A percentile compares a stretch with the other conserved stretches of the same genome.
Conservation (phyloP, 2,888 invertebrate genomes). For the Patella ulyssiponensis region DNA sequence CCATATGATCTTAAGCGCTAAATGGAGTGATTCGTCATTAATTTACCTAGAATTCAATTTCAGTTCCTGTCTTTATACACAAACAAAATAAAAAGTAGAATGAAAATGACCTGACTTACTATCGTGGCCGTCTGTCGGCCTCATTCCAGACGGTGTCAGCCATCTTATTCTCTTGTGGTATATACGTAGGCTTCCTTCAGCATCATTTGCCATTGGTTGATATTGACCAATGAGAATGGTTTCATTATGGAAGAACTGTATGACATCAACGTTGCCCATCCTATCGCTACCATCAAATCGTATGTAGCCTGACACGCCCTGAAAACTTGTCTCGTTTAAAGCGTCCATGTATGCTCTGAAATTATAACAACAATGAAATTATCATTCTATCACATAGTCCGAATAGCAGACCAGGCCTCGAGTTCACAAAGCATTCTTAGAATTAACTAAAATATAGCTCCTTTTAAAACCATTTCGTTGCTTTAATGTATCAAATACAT, state of each 20-base stretch:
- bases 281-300: conserved; percentile 81
- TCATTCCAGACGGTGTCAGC: conserved; percentile 77
- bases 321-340: conserved; percentile 80
- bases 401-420: too few species aligned
- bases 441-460: too few species aligned
- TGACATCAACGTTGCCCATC: conserved; percentile 69
- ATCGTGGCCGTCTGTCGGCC: conserved; percentile 77
- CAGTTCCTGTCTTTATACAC: too few species aligned
- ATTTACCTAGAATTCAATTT: too few species aligned
- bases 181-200: conserved; percentile 67
- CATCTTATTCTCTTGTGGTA: conserved; percentile 78
- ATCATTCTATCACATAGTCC: neutral
- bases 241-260: conserved; percentile 69
- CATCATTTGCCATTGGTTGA: conserved; percentile 51
- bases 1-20: too few species aligned
- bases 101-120: conserved; percentile 37
- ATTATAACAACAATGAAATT: conserved; percentile 30
- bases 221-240: conserved; percentile 67
- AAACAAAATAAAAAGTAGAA: too few species aligned
- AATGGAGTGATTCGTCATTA: too few species aligned
- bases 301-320: conserved; percentile 83
- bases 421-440: too few species aligned
- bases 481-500: too few species aligned
- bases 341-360: conserved; percentile 77
- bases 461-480: too few species aligned